A percentile compares a stretch with the other conserved stretches of the same genome.
Conservation (phyloP, 2,113 vertebrate genomes). For the Stegostoma tigrinum region DNA sequence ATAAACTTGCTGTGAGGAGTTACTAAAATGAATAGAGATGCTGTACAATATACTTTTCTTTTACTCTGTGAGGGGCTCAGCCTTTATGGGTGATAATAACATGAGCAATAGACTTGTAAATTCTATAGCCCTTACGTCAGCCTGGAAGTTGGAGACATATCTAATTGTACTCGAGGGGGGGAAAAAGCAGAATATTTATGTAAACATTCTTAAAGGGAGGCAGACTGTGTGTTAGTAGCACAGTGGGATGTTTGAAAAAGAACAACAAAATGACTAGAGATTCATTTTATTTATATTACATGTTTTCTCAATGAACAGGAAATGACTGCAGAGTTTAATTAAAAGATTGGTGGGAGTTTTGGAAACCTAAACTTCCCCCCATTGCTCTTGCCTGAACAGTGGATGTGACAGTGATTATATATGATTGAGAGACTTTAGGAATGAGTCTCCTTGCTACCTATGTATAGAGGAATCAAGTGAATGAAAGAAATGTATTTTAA, state of each 20-base stretch:
- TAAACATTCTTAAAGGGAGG: constrained; percentile 27
- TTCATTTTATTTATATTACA: background rate
- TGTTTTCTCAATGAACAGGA: constrained; percentile 10
- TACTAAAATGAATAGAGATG: background rate
- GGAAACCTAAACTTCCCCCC: background rate
- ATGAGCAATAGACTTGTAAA: constrained; percentile 6
- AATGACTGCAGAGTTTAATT: background rate
- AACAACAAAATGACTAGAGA: background rate
- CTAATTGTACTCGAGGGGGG: background rate
- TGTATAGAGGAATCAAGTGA: background rate
- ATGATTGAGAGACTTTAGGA: background rate
- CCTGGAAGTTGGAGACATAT: background rate
- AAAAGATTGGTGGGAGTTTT: background rate
- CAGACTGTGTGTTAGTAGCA: background rate
- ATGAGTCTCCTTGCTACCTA: background rate
- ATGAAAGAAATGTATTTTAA: background rate
- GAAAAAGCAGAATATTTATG: background rate
- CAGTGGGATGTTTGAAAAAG: background rate
- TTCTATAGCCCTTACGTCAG: background rate
- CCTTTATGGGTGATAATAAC: constrained; percentile 6
- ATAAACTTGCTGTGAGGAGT: background rate
- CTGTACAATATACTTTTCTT: background rate
- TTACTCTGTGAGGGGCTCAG: background rate
- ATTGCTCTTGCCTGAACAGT: background rate
- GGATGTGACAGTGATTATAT: background rate